Conservation (phyloP, 2,113 vertebrate species). For the Mobula birostris region DNA sequence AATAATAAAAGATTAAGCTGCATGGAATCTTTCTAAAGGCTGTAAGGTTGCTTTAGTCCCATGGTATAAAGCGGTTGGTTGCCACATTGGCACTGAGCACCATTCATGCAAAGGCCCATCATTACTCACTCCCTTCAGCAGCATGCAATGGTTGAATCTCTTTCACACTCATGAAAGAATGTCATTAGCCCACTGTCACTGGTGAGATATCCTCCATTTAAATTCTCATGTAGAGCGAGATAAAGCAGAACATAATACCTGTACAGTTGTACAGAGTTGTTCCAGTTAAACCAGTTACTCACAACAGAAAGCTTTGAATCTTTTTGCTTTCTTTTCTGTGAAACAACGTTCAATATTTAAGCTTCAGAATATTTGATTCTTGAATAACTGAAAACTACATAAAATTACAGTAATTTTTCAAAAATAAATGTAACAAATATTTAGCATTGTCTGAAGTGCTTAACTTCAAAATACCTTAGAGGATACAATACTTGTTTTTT, state of each 20-base stretch:
- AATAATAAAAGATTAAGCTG: neutral
- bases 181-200: neutral
- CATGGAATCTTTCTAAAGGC: neutral
- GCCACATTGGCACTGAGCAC: neutral
- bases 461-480: neutral
- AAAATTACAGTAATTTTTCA: neutral
- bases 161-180: neutral
- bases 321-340: neutral
- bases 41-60: neutral
- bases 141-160: neutral
- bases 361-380: neutral
- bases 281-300: neutral
- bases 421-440: neutral
- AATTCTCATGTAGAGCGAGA: neutral
- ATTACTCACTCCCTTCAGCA: neutral
- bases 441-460: neutral
- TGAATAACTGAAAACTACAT: neutral
- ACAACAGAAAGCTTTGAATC: neutral
- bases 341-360: neutral
- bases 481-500: neutral
- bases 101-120: neutral
- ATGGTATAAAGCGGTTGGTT: neutral
- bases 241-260: neutral
- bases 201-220: slow-evolving; percentile 18
- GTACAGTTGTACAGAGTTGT: neutral